phyloP scores from a whole-genome alignment of 2,888 invertebrate genomes.

The Leptinotarsa peninsularis region DNA sequence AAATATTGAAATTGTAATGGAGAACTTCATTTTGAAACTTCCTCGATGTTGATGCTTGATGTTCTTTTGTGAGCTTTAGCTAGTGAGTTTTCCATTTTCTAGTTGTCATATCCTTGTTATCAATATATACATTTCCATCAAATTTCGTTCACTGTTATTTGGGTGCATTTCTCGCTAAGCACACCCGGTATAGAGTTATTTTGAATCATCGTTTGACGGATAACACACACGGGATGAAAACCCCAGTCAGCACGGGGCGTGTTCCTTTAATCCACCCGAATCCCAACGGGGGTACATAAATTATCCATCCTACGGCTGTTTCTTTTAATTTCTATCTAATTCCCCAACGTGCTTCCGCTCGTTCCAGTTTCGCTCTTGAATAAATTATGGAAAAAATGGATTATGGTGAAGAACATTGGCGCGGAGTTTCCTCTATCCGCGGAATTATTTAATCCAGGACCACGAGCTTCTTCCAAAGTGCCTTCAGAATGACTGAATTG shows the following conservation, averaged over 20 bases:
- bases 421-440: background rate
- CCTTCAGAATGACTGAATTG: no score
- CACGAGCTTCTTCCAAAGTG: no score
- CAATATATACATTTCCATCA: no score
- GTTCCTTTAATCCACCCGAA: conserved; percentile 25
- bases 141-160: no score
- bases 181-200: background rate
- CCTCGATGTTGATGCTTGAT: no score
- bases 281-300: conserved; percentile 24
- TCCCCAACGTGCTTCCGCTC: conserved; percentile 2
- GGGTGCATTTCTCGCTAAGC: no score
- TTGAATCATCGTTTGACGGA: conserved; percentile 36
- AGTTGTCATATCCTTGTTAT: no score
- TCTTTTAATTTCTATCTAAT: conserved; percentile 32
- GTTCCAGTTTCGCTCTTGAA: conserved; percentile 4
- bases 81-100: no score
- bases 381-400: conserved; percentile 19
- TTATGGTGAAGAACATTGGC: background rate
- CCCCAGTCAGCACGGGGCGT: conserved; percentile 24
- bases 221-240: conserved; percentile 39
- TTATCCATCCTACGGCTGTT: conserved; percentile 32
- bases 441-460: no score
- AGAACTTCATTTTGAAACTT: no score
- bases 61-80: no score
- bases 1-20: no score